Percentiles rank a stretch among this genome's conserved stretches.
phyloP scores from a whole-genome alignment of 2,888 invertebrate species.

The Spilosoma lubricipeda region DNA sequence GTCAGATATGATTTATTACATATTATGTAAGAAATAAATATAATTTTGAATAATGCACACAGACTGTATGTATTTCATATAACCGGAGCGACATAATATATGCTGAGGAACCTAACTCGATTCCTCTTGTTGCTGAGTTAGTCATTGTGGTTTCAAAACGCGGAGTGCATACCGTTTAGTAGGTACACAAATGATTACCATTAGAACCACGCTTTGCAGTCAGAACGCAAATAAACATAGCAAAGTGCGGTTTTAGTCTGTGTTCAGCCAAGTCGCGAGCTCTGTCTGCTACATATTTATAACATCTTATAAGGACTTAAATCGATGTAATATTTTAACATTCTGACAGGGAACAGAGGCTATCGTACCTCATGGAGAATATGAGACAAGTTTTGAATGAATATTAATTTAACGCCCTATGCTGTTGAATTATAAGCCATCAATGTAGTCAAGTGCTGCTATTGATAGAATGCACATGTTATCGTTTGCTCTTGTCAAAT shows the following conservation, averaged over 20 bases:
- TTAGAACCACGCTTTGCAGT: constrained; percentile 35
- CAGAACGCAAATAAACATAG: constrained; percentile 51
- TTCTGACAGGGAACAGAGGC: constrained; percentile 50
- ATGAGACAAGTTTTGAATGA: constrained; percentile 75
- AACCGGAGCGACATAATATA: background rate
- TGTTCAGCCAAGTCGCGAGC: constrained; percentile 30
- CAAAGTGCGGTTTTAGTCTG: constrained; percentile 32
- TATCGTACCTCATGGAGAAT: constrained; percentile 60
- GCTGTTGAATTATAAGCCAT: constrained; percentile 31
- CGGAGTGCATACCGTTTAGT: constrained; percentile 28
- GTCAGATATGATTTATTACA: background rate
- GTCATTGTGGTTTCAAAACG: constrained; percentile 32
- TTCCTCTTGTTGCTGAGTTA: constrained; percentile 23
- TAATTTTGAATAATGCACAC: background rate
- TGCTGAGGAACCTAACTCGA: background rate
- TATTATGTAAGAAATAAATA: background rate
- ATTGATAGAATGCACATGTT: constrained; percentile 50
- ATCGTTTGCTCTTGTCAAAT: constrained; percentile 39
- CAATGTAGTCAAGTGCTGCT: constrained; percentile 40
- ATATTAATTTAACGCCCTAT: constrained; percentile 66
- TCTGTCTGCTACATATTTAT: constrained; percentile 61
- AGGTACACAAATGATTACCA: constrained; percentile 40
- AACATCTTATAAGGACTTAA: constrained; percentile 57
- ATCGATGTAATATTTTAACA: constrained; percentile 64
- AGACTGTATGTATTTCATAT: background rate